Base-by-base conservation (phyloP, 2,113 vertebrate genomes). In the Cisticola juncidis region DNA sequence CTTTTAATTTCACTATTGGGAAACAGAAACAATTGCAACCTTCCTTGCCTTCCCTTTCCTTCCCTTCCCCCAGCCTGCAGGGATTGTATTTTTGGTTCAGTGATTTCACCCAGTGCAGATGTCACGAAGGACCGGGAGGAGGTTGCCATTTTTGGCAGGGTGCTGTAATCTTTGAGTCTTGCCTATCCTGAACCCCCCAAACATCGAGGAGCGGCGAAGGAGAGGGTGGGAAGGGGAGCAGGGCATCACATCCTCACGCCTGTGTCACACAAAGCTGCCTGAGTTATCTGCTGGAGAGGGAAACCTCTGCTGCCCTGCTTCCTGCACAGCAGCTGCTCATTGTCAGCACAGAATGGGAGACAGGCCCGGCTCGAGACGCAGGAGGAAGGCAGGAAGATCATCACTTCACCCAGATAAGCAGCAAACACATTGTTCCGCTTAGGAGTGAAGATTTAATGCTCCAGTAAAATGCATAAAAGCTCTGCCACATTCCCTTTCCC, bases 371-470 rank as follows among this genome's bases (percentile, higher is more conserved):
- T 87, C 2, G 28, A 31, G 65, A 53, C 25, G 80, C 81, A 79
- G 57, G 31, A 91, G 91, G 89, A 80, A 72, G 47, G 91, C 94
- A 95, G 92, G 94, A 92, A 97, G 94, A 92, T 96, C 83, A 97
- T 96, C 93, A 68, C 94, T 96, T 85, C 68, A 64, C 65, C 71
- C 25, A 82, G 95, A 95, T 95, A 94, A 96, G 94, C 89, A 96
- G 56, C 51, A 81, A 81, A 77, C 7, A 13, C 72, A 53, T 93
- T 94, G 76, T 97, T 97, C 66, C 65, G 74, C 74, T 85, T 85
- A 57, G 78, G 68, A 90, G 83, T 28, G 83, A 85, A 95, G 94
- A 82, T 91, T 72, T 88, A 96, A 38, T 88, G 80, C 68, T 53
- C 38, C 26, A 18, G 42, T 83, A 80, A 71, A 68, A 71, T 31